Evolutionary conservation across 1,140 invertebrate species (phyloP).

Genomic region (Oppia nitens): DNA sequence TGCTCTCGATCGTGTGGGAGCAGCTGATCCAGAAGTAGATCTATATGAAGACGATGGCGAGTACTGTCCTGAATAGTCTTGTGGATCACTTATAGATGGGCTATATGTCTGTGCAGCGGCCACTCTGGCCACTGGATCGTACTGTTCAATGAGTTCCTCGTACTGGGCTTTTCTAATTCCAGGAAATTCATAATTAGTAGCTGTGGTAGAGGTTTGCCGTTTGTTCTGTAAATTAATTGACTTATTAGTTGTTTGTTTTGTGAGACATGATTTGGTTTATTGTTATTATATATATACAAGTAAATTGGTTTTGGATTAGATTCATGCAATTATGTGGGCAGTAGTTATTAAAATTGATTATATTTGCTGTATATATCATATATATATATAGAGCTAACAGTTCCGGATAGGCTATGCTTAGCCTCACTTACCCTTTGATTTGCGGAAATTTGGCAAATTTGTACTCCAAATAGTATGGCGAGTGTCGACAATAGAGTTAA

Average conservation of each 20-base stretch:
- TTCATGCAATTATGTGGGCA: neutral
- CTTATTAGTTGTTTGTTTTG: neutral
- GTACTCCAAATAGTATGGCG: neutral
- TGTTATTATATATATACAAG: no score
- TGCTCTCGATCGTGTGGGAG: neutral
- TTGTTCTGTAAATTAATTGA: neutral
- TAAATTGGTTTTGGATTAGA: neutral
- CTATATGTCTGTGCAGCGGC: slow-evolving; percentile 7
- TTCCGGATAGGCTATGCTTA: no score
- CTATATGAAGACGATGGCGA: neutral
- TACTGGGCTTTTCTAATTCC: neutral
- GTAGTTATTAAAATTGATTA: neutral
- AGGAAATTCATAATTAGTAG: neutral
- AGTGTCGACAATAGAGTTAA: neutral
- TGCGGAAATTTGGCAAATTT: neutral
- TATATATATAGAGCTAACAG: no score
- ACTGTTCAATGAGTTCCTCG: slow-evolving; percentile 7
- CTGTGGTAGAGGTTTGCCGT: neutral
- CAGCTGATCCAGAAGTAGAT: neutral
- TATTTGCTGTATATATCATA: no score
- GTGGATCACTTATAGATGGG: slow-evolving; percentile 2
- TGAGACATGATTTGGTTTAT: no score
- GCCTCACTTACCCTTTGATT: neutral
- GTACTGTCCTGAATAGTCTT: neutral
- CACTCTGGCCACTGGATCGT: neutral